phyloP scores from a whole-genome alignment of 2,113 vertebrate species.

The Cynoglossus semilaevis region DNA sequence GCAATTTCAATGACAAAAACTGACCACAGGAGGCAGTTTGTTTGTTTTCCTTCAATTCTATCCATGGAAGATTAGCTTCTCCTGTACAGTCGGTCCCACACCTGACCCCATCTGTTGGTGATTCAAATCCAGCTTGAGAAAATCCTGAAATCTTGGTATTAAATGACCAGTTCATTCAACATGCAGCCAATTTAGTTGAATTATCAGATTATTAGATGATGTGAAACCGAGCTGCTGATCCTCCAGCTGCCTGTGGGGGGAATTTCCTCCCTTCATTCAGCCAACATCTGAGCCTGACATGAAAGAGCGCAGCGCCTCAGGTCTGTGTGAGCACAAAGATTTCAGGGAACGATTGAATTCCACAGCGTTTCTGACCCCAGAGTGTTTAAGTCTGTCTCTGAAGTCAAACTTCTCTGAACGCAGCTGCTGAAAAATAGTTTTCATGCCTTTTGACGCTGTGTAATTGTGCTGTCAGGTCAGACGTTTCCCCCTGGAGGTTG shows the following conservation, averaged over 20 bases:
- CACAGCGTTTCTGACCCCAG: conserved; percentile 11
- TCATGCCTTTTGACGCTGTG: conserved; percentile 48
- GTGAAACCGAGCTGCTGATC: conserved; percentile 39
- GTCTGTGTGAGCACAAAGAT: conserved; percentile 14
- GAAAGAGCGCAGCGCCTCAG: conserved; percentile 7
- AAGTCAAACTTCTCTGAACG: conserved; percentile 15
- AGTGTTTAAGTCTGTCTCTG: conserved; percentile 10
- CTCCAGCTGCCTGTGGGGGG: neutral
- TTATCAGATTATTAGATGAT: conserved; percentile 30
- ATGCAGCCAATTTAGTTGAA: conserved; percentile 18
- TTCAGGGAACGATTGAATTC: conserved; percentile 33
- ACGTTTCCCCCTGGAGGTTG: conserved; percentile 21
- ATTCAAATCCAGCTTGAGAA: too few relatives aligned
- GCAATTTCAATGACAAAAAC: too few relatives aligned
- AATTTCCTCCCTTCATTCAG: conserved; percentile 12
- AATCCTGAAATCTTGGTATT: too few relatives aligned
- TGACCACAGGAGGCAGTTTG: too few relatives aligned
- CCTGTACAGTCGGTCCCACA: conserved; percentile 5
- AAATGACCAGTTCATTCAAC: conserved; percentile 1
- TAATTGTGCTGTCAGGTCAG: conserved; percentile 56
- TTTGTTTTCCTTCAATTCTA: too few relatives aligned
- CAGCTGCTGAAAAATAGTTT: conserved; percentile 29
- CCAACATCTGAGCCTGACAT: conserved; percentile 11
- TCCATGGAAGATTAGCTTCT: neutral
- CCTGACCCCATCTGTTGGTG: too few relatives aligned